Base-by-base conservation (phyloP, 2,888 invertebrate genomes). In the Troilus luridus region DNA sequence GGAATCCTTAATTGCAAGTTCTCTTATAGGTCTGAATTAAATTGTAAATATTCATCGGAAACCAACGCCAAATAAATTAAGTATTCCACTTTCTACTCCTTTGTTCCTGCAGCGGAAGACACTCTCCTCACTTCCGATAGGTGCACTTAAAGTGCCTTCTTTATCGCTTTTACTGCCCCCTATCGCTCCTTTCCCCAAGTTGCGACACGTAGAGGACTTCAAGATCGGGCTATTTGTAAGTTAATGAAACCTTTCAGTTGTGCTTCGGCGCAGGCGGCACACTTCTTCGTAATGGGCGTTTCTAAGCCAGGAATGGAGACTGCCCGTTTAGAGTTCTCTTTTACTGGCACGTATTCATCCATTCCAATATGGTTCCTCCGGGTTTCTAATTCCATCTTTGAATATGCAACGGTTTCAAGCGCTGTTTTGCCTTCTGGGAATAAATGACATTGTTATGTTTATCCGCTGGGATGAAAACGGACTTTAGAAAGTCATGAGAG, bases 381-480 rank as follows among this genome's bases (percentile, higher is more conserved):
- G 8, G 72, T 77, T 77, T 77, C 72, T 77, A 77, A 77, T 77
- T 77, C 72, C 72, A 41, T 77, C 72, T 77, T 77, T 77, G 72
- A 77, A 77, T 77, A 77, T 77, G 72, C 72, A 77, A 77, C 72
- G 27, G 6, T 27, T 77, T 77, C 27, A 27, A 8, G 8, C 7
- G 17, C 41, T 27, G 72, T 41, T 77, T 77, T 77, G 27, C 14
- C 72, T 41, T 2, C 0, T 5, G 72, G 17, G 27, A 77, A 77
- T 77, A 19, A 41, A 41, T 77, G 3, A 7, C 10, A 41, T 12
- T 41, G 72, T 77, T 77, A 24, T 67, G 24, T 67, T 67, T 67
- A 67, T 24, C 5, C 24, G 24, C n/a, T 67, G 27, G 41, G 27
- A 41, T 17, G 0, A 77, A 41, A 77, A 41, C 3, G 27, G 27